Percentiles rank a stretch among this genome's conserved stretches.
Conservation (phyloP, 2,797 vertebrate genomes). For the Argyrosomus regius region DNA sequence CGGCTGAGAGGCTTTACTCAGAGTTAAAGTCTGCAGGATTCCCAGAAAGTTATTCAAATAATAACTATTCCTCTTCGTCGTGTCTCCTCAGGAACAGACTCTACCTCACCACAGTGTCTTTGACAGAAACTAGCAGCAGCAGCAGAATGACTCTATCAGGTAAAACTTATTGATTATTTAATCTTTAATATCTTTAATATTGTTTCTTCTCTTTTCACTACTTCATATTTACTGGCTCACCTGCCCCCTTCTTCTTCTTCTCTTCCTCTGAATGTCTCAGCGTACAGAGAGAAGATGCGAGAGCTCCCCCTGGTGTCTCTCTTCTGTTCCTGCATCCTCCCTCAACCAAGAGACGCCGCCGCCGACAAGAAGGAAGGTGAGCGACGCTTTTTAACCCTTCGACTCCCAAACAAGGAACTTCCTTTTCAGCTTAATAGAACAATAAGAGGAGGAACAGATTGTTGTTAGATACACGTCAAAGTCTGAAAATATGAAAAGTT, state of each 20-base stretch:
- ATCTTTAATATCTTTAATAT: no score
- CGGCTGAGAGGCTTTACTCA: conserved; percentile 7
- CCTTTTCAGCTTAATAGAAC: no score
- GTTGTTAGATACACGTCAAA: no score
- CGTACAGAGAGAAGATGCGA: conserved; percentile 95
- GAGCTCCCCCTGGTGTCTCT: conserved; percentile 96
- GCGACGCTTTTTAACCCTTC: not conserved
- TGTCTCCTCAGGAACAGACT: conserved; percentile 68
- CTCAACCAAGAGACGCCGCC: conserved; percentile 82
- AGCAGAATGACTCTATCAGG: conserved; percentile 78
- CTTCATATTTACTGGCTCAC: not conserved
- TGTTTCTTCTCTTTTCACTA: no score
- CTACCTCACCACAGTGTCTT: conserved; percentile 78
- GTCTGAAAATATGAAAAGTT: no score
- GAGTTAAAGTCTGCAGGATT: not conserved
- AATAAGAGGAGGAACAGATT: no score
- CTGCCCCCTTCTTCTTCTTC: not conserved
- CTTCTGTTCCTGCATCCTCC: conserved; percentile 96
- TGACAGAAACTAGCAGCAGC: conserved; percentile 28
- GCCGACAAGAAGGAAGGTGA: conserved; percentile 90
- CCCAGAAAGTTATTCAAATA: not conserved
- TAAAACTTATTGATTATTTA: conserved; percentile 1
- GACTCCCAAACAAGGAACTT: no score
- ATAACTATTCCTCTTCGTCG: not conserved
- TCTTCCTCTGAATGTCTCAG: conserved; percentile 74